Percentiles rank a stretch among this genome's conserved stretches.
phyloP scores from a whole-genome alignment of 2,888 invertebrate genomes.

The Malacosoma neustria region DNA sequence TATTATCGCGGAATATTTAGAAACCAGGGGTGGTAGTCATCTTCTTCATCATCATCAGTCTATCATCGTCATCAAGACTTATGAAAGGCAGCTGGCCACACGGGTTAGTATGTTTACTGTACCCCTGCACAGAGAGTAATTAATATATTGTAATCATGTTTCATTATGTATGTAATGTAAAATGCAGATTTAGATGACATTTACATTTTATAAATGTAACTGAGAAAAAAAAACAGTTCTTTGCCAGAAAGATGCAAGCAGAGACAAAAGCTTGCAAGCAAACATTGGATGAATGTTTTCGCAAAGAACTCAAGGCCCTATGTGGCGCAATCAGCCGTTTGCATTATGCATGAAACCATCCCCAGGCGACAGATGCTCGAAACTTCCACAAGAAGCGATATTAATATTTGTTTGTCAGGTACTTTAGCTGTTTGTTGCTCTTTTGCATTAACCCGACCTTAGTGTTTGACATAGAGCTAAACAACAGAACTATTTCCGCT shows the following conservation, averaged over 20 bases:
- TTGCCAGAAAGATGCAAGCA: constrained; percentile 20
- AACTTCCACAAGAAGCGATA: constrained; percentile 35
- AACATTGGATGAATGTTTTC: constrained; percentile 51
- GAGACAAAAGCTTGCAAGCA: constrained; percentile 24
- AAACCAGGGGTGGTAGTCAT: no score
- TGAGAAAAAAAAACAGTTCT: constrained; percentile 14
- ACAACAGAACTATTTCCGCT: no score
- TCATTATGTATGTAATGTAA: no score
- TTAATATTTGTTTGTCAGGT: constrained; percentile 50
- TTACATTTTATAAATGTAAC: no score
- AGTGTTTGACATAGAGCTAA: constrained; percentile 2
- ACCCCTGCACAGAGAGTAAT: no score
- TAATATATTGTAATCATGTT: no score
- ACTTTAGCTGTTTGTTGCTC: constrained; percentile 22
- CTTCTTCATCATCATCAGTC: no score
- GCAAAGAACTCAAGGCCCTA: constrained; percentile 44
- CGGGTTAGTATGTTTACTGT: no score
- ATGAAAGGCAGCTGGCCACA: no score
- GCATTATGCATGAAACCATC: constrained; percentile 68
- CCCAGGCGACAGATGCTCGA: constrained; percentile 48
- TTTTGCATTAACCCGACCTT: constrained; percentile 11
- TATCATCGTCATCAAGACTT: no score
- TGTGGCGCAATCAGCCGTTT: constrained; percentile 61
- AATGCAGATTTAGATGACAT: no score
- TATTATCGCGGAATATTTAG: no score